These are phyloP conservation scores for Lophius americanus DNA, from an alignment of 2,797 vertebrate species.

Conservation along the genomic window DNA sequence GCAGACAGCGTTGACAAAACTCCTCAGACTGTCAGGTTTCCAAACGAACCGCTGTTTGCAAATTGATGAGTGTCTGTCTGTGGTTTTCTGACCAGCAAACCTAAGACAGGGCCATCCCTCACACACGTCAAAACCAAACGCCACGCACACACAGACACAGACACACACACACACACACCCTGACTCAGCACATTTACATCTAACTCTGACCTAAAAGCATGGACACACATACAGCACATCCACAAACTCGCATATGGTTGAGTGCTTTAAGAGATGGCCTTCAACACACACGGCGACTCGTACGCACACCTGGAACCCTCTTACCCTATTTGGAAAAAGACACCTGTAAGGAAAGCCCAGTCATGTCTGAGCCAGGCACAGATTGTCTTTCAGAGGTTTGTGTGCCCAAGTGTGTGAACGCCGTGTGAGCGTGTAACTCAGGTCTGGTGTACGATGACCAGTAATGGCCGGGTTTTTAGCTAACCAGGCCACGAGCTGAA, in stretches of 20 bases:
- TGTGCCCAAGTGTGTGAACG: slow-evolving; percentile 26
- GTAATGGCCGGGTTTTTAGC: slow-evolving; percentile 74
- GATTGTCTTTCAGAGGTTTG: slow-evolving; percentile 74
- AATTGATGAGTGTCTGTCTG: slow-evolving; percentile 70
- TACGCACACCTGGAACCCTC: slow-evolving; percentile 65
- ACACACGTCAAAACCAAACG: slow-evolving; percentile 23
- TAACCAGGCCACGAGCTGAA: slow-evolving; percentile 64
- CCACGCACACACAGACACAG: slow-evolving; percentile 1
- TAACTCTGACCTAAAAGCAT: slow-evolving; percentile 2
- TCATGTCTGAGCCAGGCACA: slow-evolving; percentile 69
- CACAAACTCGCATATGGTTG: not conserved
- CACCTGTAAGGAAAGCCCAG: slow-evolving; percentile 83
- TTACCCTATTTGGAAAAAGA: slow-evolving; percentile 72
- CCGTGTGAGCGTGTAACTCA: slow-evolving; percentile 48
- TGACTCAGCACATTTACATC: not conserved
- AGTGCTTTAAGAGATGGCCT: slow-evolving; percentile 7
- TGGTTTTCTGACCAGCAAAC: slow-evolving; percentile 45
- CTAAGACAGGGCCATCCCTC: slow-evolving; percentile 40
- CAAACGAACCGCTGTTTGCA: slow-evolving; percentile 56
- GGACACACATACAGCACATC: not conserved
- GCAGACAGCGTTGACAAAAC: slow-evolving; percentile 12
- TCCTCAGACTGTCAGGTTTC: slow-evolving; percentile 41
- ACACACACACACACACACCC: not conserved
- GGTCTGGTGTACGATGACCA: slow-evolving; percentile 71
- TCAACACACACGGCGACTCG: slow-evolving; percentile 12